Conservation (phyloP, 2,888 invertebrate genomes). For the Standfussiana lucernea region DNA sequence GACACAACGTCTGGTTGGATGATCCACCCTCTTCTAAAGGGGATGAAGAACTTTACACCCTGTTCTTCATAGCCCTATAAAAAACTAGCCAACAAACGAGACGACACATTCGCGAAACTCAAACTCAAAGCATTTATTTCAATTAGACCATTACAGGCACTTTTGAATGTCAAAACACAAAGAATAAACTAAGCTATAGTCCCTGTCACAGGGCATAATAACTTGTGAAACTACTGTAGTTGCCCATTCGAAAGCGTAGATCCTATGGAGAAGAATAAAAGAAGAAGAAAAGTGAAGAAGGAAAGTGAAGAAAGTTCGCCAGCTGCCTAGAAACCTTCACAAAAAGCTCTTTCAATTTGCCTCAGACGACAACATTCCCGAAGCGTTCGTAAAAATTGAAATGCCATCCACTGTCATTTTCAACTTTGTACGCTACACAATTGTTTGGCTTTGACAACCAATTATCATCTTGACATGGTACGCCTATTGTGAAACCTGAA, state of each 20-base stretch:
- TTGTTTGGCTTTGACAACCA: slow-evolving; percentile 74
- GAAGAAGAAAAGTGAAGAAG: too few relatives aligned
- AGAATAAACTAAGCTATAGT: too few relatives aligned
- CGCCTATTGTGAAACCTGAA: slow-evolving; percentile 69
- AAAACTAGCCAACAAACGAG: slow-evolving; percentile 8
- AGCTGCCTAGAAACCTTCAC: slow-evolving; percentile 3
- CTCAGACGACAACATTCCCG: slow-evolving; percentile 21
- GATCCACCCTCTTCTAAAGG: not conserved
- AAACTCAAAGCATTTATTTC: too few relatives aligned
- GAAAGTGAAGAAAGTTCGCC: not conserved
- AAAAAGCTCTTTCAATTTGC: slow-evolving; percentile 42
- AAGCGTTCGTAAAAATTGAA: slow-evolving; percentile 53
- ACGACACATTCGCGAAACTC: not conserved
- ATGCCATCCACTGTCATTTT: slow-evolving; percentile 44
- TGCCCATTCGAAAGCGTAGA: too few relatives aligned
- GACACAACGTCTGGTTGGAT: not conserved
- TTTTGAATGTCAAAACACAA: too few relatives aligned
- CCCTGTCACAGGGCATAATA: too few relatives aligned
- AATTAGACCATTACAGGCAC: too few relatives aligned
- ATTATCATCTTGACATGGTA: slow-evolving; percentile 71
- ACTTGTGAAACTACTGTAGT: too few relatives aligned
- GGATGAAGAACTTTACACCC: not conserved
- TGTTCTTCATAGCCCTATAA: not conserved
- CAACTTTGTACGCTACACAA: slow-evolving; percentile 43
- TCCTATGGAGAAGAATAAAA: too few relatives aligned